A percentile compares a stretch with the other conserved stretches of the same genome.
Evolutionary conservation across 2,113 vertebrate genomes (phyloP).

Genomic region (Tetrax tetrax): DNA sequence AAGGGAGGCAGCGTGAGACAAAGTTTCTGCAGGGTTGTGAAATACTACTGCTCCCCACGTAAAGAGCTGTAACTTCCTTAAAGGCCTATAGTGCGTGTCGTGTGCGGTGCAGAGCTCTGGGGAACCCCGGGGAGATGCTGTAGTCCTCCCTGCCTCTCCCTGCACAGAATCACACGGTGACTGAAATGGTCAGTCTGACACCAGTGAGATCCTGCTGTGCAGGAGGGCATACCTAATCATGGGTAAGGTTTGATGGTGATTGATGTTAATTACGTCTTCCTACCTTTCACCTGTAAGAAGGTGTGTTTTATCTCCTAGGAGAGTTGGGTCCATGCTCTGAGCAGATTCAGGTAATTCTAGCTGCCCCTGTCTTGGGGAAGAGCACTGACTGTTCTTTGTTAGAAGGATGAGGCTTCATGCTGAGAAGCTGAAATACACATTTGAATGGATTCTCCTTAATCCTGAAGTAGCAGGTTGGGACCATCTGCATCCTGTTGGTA

Average conservation of each 20-base stretch:
- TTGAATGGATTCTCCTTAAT: neutral
- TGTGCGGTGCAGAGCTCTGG: neutral
- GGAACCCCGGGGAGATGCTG: neutral
- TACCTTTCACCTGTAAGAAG: neutral
- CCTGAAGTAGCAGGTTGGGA: neutral
- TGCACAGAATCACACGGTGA: fast-evolving
- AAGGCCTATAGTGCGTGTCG: fast-evolving
- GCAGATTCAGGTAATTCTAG: neutral
- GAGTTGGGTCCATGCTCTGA: neutral
- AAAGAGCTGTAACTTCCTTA: neutral
- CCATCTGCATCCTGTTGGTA: neutral
- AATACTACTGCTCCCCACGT: neutral
- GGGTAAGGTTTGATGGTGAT: neutral
- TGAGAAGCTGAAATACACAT: neutral
- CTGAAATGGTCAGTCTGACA: neutral
- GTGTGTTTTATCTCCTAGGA: neutral
- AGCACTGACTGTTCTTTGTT: neutral
- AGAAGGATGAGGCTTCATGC: neutral
- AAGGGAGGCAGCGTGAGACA: fast-evolving
- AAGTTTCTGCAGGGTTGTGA: neutral
- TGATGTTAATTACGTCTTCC: neutral
- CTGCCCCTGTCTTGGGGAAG: neutral
- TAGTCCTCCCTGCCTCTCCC: neutral
- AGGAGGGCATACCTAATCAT: neutral
- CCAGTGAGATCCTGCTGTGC: neutral